Evolutionary conservation across 2,113 vertebrate species (phyloP).

Genomic region (Ascaphus truei): DNA sequence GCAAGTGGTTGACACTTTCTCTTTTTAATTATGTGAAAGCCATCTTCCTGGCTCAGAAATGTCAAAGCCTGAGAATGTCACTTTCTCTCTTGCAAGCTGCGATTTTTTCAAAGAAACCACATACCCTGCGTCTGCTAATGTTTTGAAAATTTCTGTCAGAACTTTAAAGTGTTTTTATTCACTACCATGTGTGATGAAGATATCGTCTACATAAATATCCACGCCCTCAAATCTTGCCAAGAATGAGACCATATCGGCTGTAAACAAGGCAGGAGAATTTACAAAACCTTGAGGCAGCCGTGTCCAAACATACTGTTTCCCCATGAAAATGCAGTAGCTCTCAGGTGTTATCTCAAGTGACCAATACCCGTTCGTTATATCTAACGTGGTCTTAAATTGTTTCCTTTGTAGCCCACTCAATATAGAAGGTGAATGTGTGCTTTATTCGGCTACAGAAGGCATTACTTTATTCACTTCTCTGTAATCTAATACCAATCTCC

Average conservation of each 20-base stretch:
- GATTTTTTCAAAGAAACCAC: too few relatives aligned
- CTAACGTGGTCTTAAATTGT: too few relatives aligned
- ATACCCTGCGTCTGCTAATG: background rate
- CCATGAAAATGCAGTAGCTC: background rate
- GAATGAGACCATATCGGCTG: background rate
- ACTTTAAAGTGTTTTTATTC: background rate
- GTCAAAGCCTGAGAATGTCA: too few relatives aligned
- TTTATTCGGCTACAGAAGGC: background rate
- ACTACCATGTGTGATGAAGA: background rate
- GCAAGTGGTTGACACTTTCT: too few relatives aligned
- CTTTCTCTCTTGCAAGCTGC: too few relatives aligned
- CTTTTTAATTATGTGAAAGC: too few relatives aligned
- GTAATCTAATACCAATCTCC: background rate
- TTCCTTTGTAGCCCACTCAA: too few relatives aligned
- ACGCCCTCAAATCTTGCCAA: background rate
- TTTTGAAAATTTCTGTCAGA: background rate
- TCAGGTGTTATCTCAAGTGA: background rate
- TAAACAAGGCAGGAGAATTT: background rate
- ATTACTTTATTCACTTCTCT: background rate
- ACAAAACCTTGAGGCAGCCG: background rate
- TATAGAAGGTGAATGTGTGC: background rate
- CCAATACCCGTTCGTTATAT: too few relatives aligned
- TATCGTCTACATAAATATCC: background rate
- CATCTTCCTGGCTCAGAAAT: too few relatives aligned
- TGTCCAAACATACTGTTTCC: background rate